Conservation (phyloP, 2,888 invertebrate genomes). For the Eutolmus rufibarbis region DNA sequence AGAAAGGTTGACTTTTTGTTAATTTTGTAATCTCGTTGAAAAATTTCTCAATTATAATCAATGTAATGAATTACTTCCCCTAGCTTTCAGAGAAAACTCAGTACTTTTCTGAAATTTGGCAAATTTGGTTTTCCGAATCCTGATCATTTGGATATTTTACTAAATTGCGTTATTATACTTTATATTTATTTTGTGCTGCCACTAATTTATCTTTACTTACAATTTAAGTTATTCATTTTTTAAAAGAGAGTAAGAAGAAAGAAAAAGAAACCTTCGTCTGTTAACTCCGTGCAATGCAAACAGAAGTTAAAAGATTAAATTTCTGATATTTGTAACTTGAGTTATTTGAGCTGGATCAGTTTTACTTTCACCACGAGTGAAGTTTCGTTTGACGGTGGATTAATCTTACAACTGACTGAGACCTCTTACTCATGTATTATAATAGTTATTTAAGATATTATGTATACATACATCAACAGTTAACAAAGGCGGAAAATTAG, state of each 20-base stretch:
- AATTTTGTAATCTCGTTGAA: not conserved
- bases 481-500: not conserved
- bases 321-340: not conserved
- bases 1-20: not conserved
- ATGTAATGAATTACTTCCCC: too few species aligned
- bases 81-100: not conserved
- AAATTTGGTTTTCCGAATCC: too few species aligned
- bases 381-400: not conserved
- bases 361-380: not conserved
- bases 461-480: not conserved
- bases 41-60: not conserved
- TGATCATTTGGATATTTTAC: too few species aligned
- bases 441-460: too few species aligned
- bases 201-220: too few species aligned
- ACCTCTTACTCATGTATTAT: not conserved
- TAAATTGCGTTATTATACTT: too few species aligned
- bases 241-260: not conserved
- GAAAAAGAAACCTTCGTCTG: not conserved
- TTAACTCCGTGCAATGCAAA: not conserved
- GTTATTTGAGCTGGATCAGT: not conserved
- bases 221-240: too few species aligned
- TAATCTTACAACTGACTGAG: not conserved
- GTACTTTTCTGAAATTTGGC: too few species aligned
- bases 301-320: not conserved
- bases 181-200: too few species aligned